Conservation (phyloP, 2,797 vertebrate genomes). For the Gadopsis bispinosus region DNA sequence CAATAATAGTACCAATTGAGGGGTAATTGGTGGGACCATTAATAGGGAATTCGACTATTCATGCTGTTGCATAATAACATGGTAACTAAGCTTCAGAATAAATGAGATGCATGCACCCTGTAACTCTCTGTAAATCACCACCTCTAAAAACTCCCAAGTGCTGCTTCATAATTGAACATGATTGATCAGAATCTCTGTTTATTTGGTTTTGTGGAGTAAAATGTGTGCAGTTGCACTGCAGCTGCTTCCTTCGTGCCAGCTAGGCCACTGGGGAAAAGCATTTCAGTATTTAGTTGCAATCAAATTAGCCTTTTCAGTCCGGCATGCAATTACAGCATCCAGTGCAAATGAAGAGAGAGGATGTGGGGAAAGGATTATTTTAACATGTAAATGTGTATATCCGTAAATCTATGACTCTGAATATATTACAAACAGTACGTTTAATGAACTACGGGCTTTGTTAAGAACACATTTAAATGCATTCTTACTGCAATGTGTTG, state of each 20-base stretch:
- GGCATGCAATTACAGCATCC: conserved; percentile 21
- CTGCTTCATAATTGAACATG: not conserved
- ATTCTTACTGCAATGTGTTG: conserved; percentile 21
- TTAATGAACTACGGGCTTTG: conserved; percentile 6
- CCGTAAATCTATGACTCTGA: conserved; percentile 1
- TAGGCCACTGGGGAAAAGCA: conserved; percentile 36
- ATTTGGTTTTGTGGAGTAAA: conserved; percentile 2
- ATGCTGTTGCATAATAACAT: not conserved
- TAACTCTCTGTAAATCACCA: not conserved
- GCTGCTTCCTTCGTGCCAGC: conserved; percentile 44
- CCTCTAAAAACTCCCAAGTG: not conserved
- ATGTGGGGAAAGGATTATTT: not conserved
- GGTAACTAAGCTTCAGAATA: not conserved
- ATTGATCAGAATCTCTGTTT: conserved; percentile 5
- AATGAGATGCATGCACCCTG: not conserved
- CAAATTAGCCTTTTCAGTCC: conserved; percentile 35
- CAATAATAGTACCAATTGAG: not conserved
- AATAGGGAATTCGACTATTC: not conserved
- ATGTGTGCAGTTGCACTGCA: conserved; percentile 25
- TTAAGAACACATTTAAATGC: conserved; percentile 5
- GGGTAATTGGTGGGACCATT: not conserved
- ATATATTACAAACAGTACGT: not conserved
- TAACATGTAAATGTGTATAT: not conserved
- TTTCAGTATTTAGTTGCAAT: conserved; percentile 42
- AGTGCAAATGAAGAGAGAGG: conserved; percentile 4